phyloP scores from a whole-genome alignment of 2,113 vertebrate species.

The Mirza zaza region DNA sequence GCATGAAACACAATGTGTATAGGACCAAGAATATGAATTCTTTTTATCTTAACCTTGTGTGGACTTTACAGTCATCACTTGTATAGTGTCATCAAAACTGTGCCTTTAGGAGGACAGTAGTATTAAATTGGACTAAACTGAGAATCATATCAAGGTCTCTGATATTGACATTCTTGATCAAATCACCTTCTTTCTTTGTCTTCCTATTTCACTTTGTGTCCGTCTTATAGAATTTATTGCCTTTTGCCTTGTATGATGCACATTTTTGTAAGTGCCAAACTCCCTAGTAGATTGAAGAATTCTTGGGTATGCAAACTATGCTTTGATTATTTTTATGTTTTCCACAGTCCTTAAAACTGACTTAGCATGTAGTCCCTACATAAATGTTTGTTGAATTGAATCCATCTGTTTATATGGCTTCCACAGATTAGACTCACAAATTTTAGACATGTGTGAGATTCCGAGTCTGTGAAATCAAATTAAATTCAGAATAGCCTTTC shows the following conservation, averaged over 20 bases:
- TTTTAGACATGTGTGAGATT: neutral
- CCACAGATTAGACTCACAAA: neutral
- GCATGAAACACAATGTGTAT: neutral
- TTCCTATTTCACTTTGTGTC: neutral
- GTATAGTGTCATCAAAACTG: neutral
- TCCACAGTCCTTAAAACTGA: neutral
- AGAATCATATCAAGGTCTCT: neutral
- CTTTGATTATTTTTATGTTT: neutral
- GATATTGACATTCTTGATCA: neutral
- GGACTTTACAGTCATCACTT: neutral
- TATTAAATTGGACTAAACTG: neutral
- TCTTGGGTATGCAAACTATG: neutral
- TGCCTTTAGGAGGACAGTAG: neutral
- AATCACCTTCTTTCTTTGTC: neutral
- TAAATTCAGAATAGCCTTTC: neutral
- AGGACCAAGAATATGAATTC: neutral
- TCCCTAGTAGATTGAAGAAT: neutral
- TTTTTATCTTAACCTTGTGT: neutral
- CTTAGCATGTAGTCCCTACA: neutral
- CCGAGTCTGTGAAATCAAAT: neutral
- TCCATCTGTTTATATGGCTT: neutral
- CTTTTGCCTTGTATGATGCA: neutral
- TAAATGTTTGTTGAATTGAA: neutral
- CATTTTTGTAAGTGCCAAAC: neutral
- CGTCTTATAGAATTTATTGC: neutral